Conservation (phyloP, 2,888 invertebrate genomes). For the Hyppa rectilinea region DNA sequence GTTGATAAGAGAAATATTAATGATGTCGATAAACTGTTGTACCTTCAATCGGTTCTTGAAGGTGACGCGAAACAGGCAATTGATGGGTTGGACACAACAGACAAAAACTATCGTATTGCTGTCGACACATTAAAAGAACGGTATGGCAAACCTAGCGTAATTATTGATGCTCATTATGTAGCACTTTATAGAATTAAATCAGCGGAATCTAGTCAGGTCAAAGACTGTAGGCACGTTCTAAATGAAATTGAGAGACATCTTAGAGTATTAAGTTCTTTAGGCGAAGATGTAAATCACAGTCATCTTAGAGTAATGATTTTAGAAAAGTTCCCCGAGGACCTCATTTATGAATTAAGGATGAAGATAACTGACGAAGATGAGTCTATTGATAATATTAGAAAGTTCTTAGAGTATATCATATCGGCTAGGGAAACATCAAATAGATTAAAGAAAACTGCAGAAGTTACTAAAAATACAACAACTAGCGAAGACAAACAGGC, state of each 20-base stretch:
- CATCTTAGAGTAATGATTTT: constrained; percentile 1
- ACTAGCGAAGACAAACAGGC: background rate
- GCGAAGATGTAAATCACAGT: background rate
- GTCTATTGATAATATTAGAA: background rate
- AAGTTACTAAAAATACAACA: background rate
- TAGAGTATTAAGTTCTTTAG: background rate
- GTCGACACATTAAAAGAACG: constrained; percentile 6
- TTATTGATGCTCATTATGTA: constrained; percentile 13
- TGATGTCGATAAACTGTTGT: constrained; percentile 11
- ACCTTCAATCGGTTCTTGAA: background rate
- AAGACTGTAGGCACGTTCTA: background rate
- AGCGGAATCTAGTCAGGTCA: background rate
- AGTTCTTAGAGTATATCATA: too few species aligned
- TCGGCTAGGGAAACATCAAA: background rate
- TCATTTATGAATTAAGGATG: background rate
- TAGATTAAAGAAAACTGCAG: background rate
- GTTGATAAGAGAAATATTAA: constrained; percentile 10
- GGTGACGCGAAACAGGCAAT: background rate
- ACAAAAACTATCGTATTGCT: constrained; percentile 5
- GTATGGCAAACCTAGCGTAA: constrained; percentile 11
- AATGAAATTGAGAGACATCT: constrained; percentile 1
- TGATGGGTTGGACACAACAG: background rate
- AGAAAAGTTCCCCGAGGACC: background rate
- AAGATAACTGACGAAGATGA: too few species aligned
- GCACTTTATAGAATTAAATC: background rate